Base-by-base conservation (phyloP, 2,113 vertebrate genomes). In the Carollia perspicillata region DNA sequence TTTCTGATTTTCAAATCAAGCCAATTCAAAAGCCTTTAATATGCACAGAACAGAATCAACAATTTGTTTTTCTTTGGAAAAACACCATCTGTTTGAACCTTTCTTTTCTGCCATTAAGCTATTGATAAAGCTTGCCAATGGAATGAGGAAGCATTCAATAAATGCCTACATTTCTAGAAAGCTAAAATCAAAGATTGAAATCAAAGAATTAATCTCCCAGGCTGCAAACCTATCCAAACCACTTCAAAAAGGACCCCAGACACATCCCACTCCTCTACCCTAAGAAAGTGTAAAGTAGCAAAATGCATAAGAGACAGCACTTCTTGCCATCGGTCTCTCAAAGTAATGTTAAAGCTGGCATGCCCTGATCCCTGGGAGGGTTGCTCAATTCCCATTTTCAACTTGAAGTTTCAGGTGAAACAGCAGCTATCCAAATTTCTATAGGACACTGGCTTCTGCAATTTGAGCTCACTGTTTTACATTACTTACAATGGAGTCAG, bases 1-100 rank as follows among this genome's bases (percentile, higher is more conserved):
- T 95, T 91, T 53, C 22, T 37, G 75, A 95, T 88, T 93, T 97
- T 94, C 68, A 91, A 94, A 90, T 75, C 83, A 86, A 93, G 89
- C 84, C 87, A 65, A 79, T 95, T 96, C 60, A 80, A 93, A 97
- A 94, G 87, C 92, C 51, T 93, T 95, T 88, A 55, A 66, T 58
- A 95, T 78, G 65, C 51, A 90, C 84, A 74, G 92, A 96, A 88
- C 9, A 94, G 77, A 97, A 85, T 69, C 90, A 95, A 94, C 47
- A 69, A 65, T 69, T 69, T 88, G 58, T 60, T 95, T 95, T 97
- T 79, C 93, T 92, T 89, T 87, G 66, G 66, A 58, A 92, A 95
- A 92, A 89, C 42, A 92, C 60, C 84, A 91, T 91, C 77, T 95
- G 65, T 80, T 95, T 88, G 84, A 92, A 78, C 66, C 66, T 79